phyloP scores from a whole-genome alignment of 2,113 vertebrate species.

The Oreocharis arfaki region DNA sequence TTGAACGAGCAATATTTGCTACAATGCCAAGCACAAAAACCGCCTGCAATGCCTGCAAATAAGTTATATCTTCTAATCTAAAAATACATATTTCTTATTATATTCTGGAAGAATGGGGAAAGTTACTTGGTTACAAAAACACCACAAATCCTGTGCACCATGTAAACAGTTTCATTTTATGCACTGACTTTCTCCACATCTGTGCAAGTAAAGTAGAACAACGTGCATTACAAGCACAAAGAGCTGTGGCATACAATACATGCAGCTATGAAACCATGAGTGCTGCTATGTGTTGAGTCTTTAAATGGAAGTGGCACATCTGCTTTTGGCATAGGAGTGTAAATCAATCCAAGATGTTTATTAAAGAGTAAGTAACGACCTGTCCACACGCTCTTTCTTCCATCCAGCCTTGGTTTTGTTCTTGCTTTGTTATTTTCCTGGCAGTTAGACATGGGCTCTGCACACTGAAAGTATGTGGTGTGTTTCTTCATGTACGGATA shows the following conservation, averaged over 20 bases:
- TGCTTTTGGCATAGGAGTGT: conserved; percentile 34
- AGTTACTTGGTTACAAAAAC: not conserved
- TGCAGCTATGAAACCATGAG: not conserved
- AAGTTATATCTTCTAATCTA: not conserved
- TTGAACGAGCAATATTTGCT: not conserved
- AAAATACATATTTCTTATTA: not conserved
- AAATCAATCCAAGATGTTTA: conserved; percentile 51
- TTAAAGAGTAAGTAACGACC: conserved; percentile 17
- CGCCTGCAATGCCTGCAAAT: not conserved
- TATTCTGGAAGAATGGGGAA: not conserved
- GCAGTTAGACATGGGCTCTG: not conserved
- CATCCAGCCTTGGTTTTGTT: not conserved
- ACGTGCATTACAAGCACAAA: not conserved
- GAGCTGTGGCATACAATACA: not conserved
- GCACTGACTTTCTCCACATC: not conserved
- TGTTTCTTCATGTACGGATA: not conserved
- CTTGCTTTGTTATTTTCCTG: conserved; percentile 25
- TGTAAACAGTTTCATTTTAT: not conserved
- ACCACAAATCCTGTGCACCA: not conserved
- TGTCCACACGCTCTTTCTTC: not conserved
- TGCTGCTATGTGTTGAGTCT: not conserved
- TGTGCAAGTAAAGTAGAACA: conserved; percentile 12
- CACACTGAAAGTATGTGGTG: not conserved
- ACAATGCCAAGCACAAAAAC: not conserved
- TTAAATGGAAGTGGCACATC: conserved; percentile 35